Percentiles rank a stretch among this genome's conserved stretches.
phyloP scores from a whole-genome alignment of 2,888 invertebrate genomes.

The Stramonita haemastoma region DNA sequence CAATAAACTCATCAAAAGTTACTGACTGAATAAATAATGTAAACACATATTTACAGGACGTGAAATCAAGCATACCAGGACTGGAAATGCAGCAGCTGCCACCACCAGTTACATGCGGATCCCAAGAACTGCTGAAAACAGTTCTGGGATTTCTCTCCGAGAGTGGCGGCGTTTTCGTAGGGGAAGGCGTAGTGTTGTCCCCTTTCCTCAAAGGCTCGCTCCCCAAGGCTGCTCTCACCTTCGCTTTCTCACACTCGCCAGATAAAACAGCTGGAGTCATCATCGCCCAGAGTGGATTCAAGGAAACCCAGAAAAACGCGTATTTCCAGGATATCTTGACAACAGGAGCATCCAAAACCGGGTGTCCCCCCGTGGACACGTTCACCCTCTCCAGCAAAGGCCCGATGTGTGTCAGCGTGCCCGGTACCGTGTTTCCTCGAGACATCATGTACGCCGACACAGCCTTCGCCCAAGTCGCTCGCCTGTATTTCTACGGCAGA shows the following conservation, averaged over 20 bases:
- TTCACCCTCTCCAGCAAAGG: not conserved
- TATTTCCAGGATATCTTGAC: not conserved
- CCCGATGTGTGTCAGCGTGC: not conserved
- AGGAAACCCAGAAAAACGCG: not conserved
- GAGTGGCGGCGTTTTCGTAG: slow-evolving; percentile 36
- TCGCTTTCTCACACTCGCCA: not conserved
- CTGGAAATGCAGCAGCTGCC: not conserved
- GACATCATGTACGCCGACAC: slow-evolving; percentile 31
- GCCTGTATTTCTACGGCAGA: slow-evolving; percentile 35
- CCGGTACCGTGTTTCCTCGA: slow-evolving; percentile 27
- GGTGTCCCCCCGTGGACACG: not conserved
- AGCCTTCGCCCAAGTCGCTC: slow-evolving; percentile 24
- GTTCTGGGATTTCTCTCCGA: slow-evolving; percentile 27
- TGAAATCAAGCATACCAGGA: not conserved
- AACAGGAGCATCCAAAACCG: too few relatives aligned
- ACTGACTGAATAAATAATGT: too few relatives aligned
- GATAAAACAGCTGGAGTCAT: not conserved
- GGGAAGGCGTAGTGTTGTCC: slow-evolving; percentile 25
- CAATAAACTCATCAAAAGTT: too few relatives aligned
- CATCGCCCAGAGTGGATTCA: not conserved
- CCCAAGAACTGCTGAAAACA: not conserved
- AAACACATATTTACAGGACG: not conserved
- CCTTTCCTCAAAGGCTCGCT: not conserved
- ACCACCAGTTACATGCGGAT: not conserved
- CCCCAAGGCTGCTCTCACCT: not conserved